phyloP scores from a whole-genome alignment of 2,113 vertebrate genomes.

The Lutjanus erythropterus region DNA sequence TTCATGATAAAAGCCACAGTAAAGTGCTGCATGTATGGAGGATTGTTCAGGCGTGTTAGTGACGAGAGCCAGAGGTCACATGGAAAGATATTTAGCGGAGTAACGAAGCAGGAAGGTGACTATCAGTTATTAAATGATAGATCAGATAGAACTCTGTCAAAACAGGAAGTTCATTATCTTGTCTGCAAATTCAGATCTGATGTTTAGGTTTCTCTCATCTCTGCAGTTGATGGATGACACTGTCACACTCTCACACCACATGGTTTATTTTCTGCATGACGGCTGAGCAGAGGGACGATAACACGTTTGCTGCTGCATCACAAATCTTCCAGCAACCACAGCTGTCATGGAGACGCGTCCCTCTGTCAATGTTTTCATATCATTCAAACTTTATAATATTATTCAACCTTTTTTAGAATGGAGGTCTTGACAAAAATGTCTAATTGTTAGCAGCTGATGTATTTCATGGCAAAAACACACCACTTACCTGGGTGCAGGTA shows the following conservation, averaged over 20 bases:
- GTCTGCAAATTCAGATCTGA: constrained; percentile 27
- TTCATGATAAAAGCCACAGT: background rate
- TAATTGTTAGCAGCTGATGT: no score
- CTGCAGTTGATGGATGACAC: background rate
- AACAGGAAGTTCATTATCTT: constrained; percentile 29
- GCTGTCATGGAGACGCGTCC: background rate
- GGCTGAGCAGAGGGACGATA: background rate
- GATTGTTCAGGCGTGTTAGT: background rate
- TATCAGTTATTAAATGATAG: background rate
- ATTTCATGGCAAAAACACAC: no score
- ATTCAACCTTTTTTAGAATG: no score
- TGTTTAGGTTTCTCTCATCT: constrained; percentile 15
- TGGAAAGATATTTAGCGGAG: background rate
- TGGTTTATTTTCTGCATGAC: background rate
- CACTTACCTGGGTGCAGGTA: no score
- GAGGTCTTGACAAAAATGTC: no score
- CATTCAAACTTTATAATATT: no score
- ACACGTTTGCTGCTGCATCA: no score
- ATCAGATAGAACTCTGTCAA: constrained; percentile 12
- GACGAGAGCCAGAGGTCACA: background rate
- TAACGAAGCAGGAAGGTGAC: constrained; percentile 6
- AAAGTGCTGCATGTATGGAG: background rate
- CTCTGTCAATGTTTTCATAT: no score
- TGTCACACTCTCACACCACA: background rate
- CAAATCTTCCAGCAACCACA: background rate